Evolutionary conservation across 2,888 invertebrate genomes (phyloP).

Genomic region (Hydrotaea cyrtoneurina): DNA sequence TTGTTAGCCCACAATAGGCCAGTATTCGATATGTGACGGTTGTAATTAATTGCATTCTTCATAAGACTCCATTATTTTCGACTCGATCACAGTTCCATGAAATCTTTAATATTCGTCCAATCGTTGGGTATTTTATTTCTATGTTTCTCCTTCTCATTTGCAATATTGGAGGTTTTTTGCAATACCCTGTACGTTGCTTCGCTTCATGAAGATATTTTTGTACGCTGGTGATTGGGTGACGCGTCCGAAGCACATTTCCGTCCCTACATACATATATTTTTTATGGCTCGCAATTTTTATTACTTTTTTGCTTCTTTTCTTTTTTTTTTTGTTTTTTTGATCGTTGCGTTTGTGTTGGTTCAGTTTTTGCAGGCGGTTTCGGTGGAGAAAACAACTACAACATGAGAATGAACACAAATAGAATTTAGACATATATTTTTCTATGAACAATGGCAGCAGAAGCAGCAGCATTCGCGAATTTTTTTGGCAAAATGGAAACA

Average conservation of each 20-base stretch:
- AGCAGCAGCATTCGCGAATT: constrained; percentile 39
- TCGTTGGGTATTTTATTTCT: no score
- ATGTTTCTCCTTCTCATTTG: constrained; percentile 4
- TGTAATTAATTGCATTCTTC: no score
- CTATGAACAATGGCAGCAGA: neutral
- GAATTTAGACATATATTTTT: constrained; percentile 30
- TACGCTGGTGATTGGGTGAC: constrained; percentile 29
- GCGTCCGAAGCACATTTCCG: neutral
- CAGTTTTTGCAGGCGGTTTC: constrained; percentile 45
- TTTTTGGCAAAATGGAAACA: constrained; percentile 7
- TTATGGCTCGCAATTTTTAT: constrained; percentile 17
- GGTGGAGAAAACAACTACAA: constrained; percentile 40
- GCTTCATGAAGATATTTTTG: neutral
- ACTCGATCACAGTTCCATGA: no score
- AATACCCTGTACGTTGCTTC: neutral
- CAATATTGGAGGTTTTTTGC: constrained; percentile 25
- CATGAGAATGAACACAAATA: neutral
- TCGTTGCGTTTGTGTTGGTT: constrained; percentile 23
- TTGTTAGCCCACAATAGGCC: no score
- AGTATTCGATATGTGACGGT: no score
- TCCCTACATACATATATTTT: neutral
- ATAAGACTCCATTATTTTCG: no score
- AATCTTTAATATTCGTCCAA: no score
- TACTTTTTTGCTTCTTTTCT: neutral
- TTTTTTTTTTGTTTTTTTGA: neutral